Conservation (phyloP, 2,797 vertebrate species). For the Microctenopoma lineatum region DNA sequence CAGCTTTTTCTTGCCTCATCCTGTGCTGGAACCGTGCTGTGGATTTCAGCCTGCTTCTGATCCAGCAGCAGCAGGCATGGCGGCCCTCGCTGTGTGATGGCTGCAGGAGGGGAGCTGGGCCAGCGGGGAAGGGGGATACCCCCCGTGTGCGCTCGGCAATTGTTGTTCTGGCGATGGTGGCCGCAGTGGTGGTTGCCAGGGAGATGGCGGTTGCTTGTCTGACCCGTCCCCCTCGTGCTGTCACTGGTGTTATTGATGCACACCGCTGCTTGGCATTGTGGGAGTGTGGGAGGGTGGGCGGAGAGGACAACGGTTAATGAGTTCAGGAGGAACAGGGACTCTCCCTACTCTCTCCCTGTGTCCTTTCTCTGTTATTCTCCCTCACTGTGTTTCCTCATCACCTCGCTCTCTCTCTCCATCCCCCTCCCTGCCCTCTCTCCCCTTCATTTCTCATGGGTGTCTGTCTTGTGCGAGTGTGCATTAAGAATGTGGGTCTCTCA, state of each 20-base stretch:
- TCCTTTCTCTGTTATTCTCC: constrained; percentile 62
- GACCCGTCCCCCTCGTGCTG: constrained; percentile 79
- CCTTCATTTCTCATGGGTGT: constrained; percentile 81
- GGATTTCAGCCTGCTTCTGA: constrained; percentile 74
- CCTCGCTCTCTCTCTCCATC: constrained; percentile 49
- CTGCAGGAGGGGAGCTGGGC: constrained; percentile 67
- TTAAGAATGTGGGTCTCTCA: constrained; percentile 77
- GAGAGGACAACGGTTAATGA: constrained; percentile 82
- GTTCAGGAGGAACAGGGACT: constrained; percentile 79
- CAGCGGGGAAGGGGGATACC: constrained; percentile 59
- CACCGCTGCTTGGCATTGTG: constrained; percentile 79
- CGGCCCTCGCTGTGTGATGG: constrained; percentile 66
- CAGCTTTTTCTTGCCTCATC: constrained; percentile 68
- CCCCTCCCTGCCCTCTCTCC: constrained; percentile 24
- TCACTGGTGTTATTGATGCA: constrained; percentile 82
- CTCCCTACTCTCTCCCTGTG: constrained; percentile 61
- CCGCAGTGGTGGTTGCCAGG: constrained; percentile 78
- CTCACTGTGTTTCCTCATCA: constrained; percentile 67
- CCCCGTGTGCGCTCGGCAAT: constrained; percentile 63
- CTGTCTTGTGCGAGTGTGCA: constrained; percentile 79
- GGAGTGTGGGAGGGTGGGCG: constrained; percentile 75
- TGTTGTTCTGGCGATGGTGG: constrained; percentile 81
- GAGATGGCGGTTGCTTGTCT: constrained; percentile 82
- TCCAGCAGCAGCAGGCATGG: constrained; percentile 67
- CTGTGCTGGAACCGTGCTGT: constrained; percentile 67